A percentile compares a stretch with the other conserved stretches of the same genome.
Evolutionary conservation across 2,888 invertebrate genomes (phyloP).

Genomic region (Lutraria lutraria): DNA sequence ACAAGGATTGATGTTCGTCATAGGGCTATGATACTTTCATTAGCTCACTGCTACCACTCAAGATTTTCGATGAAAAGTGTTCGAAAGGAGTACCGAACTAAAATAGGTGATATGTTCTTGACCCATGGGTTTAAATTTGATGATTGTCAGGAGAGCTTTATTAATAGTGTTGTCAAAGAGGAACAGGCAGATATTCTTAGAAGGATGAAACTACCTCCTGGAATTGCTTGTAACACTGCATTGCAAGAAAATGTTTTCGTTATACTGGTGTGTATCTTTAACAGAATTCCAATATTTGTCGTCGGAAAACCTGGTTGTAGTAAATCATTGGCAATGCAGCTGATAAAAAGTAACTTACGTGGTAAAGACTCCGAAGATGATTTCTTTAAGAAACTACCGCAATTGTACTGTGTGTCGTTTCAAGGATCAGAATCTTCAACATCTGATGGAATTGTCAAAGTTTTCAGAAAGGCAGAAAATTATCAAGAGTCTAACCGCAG

Average conservation of each 20-base stretch:
- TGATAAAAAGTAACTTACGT: conserved; percentile 75
- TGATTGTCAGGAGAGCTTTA: conserved; percentile 30
- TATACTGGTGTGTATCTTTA: conserved; percentile 75
- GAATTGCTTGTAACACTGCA: conserved; percentile 76
- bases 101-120: conserved; percentile 44
- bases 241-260: conserved; percentile 79
- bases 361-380: conserved; percentile 75
- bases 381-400: conserved; percentile 72
- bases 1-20: not conserved
- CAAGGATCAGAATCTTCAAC: conserved; percentile 80
- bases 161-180: conserved; percentile 60
- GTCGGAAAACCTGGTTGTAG: conserved; percentile 80
- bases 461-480: conserved; percentile 76
- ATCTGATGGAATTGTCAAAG: conserved; percentile 79
- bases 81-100: conserved; percentile 54
- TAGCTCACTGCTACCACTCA: conserved; percentile 69
- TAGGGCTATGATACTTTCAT: conserved; percentile 62
- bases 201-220: conserved; percentile 74
- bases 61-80: conserved; percentile 57
- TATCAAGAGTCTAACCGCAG: conserved; percentile 69
- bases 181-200: conserved; percentile 73
- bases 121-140: conserved; percentile 8
- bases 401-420: conserved; percentile 75
- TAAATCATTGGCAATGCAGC: conserved; percentile 77
- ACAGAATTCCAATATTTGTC: conserved; percentile 75